Base-by-base conservation (phyloP, 1,140 invertebrate genomes). In the Brachionus paranguensis region DNA sequence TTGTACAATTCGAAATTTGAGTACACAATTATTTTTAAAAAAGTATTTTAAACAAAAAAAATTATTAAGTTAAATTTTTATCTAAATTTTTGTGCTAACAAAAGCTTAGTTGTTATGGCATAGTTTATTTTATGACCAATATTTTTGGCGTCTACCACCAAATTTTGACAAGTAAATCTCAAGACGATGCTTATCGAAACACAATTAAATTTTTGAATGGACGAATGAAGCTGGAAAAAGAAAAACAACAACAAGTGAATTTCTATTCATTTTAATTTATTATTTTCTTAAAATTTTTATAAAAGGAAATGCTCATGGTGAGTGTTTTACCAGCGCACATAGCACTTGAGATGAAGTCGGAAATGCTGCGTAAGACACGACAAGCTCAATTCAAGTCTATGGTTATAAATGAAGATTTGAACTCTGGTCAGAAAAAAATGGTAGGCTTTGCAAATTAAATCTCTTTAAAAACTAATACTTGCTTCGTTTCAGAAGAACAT, bases 321-420 rank as follows among this genome's bases (percentile, higher is more conserved):
- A 83, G 68, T 27, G 81, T 83, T 29, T 11, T 83, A 53, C 81
- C 81, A 55, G 68, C 68, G 20, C 81, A 83, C 20, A 83, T 83
- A 17, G 81, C 60, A 43, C 17, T 68, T 24, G 60, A 70, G 55
- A 68, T 81, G 78, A 81, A 81, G 33, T 17, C 53, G 7, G 64
- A 81, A 64, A 81, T 81, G 78, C 14, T 68, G 29, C 20, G 43
- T 14, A 60, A 68, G 37, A 81, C 53, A 10, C 24, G 78, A 24
- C 50, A 81, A n/a, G 78, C 78, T 50, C 72, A 76, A 6, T 3
- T 76, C 20, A 76, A 76, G 12, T 76, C 72, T 11, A 76, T 76
- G 41, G 29, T 76, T 20, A 50, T 76, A 50, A 76, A 50, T 76
- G 72, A 76, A 47, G 72, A 76, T 3, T 20, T 27, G 12, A 76